Evolutionary conservation across 2,113 vertebrate species (phyloP), one percentile per base, ranked within the genome.

Genomic region (Chaenocephalus aceratus): DNA sequence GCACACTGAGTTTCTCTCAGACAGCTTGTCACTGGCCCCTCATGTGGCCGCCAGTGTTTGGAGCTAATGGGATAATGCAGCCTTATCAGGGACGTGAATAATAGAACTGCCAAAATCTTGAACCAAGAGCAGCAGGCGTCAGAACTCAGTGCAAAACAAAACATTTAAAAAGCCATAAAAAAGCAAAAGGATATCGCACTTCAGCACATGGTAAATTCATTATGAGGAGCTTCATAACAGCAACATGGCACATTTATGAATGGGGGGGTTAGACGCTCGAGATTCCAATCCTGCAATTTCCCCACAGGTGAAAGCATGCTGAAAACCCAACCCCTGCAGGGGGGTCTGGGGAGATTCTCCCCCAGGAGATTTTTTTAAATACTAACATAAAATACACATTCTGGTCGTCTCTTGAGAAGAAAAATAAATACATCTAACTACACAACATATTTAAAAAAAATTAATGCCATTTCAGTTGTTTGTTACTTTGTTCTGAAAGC

Each of bases 71-170:
- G 86, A 85, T 85, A 74, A 62, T 62, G 72, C 14, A 60, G 67
- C 71, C 64, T 85, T 77, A 62, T 69, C 72, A 14, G 81, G 66
- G 81, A 86, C 6, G 61, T 83, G 80, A 88, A 86, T 85, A 83
- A 88, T 79, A 73, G 63, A 88, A 83, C 70, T 18, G 66, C 65
- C 46, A 73, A 2, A 75, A 79, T 85, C 53, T 80, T 44, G 44
- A 74, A 82, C 14, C 1, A 75, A 79, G 23, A 34, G 56, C 59
- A 73, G 83, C 72, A 74, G 67, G 52, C 61, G 14, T 74, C 8
- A 49, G 48, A 77, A 65, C 21, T 69, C 23, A 34, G 60, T 3
- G 44, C 61, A 57, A 84, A 76, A 66, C 81, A 76, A 21, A 72
- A 79, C 60, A 63, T 49, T 23, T 26, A 46, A 56, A 67, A 70